phyloP scores from a whole-genome alignment of 2,797 vertebrate species.

The Poecilia picta region DNA sequence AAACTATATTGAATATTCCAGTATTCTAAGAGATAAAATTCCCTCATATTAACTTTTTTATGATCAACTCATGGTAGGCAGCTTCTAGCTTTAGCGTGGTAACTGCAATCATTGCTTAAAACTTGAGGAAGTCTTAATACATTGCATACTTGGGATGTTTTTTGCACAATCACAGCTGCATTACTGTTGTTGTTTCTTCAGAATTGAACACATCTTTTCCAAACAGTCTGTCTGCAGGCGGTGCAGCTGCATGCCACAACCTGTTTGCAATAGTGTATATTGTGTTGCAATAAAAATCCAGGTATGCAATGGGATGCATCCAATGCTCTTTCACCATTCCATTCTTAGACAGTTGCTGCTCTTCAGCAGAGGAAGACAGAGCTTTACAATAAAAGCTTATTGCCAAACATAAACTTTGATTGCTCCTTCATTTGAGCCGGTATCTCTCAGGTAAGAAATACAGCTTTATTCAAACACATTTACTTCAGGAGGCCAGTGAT shows the following conservation, averaged over 20 bases:
- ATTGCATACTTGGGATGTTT: not conserved
- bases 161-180: slow-evolving; percentile 13
- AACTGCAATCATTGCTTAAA: not conserved
- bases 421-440: slow-evolving; percentile 18
- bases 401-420: not conserved
- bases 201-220: slow-evolving; percentile 33
- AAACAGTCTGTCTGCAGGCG: slow-evolving; percentile 28
- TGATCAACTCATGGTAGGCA: not conserved
- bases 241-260: slow-evolving; percentile 57
- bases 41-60: not conserved
- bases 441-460: slow-evolving; percentile 52
- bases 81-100: not conserved
- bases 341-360: slow-evolving; percentile 28
- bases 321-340: slow-evolving; percentile 30
- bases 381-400: not conserved
- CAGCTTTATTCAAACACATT: slow-evolving; percentile 5
- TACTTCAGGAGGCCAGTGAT: not conserved
- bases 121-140: not conserved
- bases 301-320: slow-evolving; percentile 60
- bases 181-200: slow-evolving; percentile 26
- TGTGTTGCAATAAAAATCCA: slow-evolving; percentile 48
- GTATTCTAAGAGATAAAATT: not conserved
- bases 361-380: slow-evolving; percentile 15
- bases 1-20: not conserved
- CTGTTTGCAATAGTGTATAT: slow-evolving; percentile 31